These are phyloP conservation scores for Apostichopus japonicus DNA, from an alignment of 35 echinoderm and acorn worm genomes.

Conservation along the genomic window DNA sequence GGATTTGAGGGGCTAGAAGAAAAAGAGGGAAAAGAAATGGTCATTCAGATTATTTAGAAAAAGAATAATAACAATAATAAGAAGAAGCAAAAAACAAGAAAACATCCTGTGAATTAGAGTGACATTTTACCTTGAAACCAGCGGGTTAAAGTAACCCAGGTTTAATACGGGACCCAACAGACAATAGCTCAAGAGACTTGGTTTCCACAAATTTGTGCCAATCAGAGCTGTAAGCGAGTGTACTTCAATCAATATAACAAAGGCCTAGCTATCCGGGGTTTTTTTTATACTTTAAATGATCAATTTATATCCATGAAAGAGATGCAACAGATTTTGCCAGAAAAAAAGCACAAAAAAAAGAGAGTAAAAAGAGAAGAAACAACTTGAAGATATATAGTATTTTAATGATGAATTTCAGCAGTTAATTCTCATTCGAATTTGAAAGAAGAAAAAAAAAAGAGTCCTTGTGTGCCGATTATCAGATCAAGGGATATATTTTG, in stretches of 20 bases:
- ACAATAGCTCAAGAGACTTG: background rate
- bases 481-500: constrained; percentile 6
- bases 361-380: too few species aligned
- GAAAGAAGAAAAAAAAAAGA: background rate
- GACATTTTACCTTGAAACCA: constrained; percentile 12
- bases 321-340: background rate
- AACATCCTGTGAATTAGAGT: too few species aligned
- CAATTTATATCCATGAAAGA: constrained; percentile 13
- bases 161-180: background rate
- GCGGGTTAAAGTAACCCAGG: constrained; percentile 22
- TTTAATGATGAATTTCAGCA: background rate
- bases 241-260: constrained; percentile 3
- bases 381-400: background rate
- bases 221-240: constrained; percentile 13
- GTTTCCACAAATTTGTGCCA: constrained; percentile 31
- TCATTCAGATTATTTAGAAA: too few species aligned
- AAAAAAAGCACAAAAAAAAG: background rate
- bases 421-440: background rate
- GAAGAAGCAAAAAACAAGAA: too few species aligned
- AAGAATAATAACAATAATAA: too few species aligned
- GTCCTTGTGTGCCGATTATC: constrained; percentile 39
- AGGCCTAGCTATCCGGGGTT: background rate
- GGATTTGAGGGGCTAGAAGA: too few species aligned
- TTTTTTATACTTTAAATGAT: background rate
- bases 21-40: too few species aligned